Evolutionary conservation across 2,113 vertebrate genomes (phyloP).

Genomic region (Nyctereutes procyonoides): DNA sequence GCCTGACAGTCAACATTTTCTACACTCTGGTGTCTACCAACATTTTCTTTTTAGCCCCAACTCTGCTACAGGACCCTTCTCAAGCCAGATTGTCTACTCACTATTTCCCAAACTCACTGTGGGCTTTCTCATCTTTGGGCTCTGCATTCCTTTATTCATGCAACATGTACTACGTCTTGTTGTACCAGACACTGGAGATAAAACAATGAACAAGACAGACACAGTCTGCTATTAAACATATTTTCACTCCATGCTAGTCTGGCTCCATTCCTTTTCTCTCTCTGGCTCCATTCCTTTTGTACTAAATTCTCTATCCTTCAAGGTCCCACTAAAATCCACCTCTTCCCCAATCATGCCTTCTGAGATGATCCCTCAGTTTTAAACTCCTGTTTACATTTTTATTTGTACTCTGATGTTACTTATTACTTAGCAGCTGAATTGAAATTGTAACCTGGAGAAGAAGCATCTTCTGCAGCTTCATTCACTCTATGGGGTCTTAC

Average conservation of each 20-base stretch:
- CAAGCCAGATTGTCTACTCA: background rate
- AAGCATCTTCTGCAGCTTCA: background rate
- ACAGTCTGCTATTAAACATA: background rate
- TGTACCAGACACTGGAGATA: background rate
- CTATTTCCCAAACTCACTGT: background rate
- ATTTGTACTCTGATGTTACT: background rate
- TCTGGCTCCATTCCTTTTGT: background rate
- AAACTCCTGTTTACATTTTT: background rate
- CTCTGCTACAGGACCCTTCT: background rate
- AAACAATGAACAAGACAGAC: background rate
- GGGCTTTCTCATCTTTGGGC: background rate
- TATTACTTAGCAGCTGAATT: background rate
- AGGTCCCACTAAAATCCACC: background rate
- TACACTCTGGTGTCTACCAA: background rate
- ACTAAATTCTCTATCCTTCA: background rate
- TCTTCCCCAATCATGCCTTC: background rate
- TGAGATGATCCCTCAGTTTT: background rate
- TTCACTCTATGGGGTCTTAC: background rate
- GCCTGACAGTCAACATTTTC: slow-evolving; percentile 1
- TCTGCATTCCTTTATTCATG: background rate
- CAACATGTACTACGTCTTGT: background rate
- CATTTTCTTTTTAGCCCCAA: background rate
- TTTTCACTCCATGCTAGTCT: background rate
- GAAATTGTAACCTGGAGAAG: background rate
- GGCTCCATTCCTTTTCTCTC: background rate